phyloP scores from a whole-genome alignment of 2,888 invertebrate genomes.

The Craniophora ligustri region DNA sequence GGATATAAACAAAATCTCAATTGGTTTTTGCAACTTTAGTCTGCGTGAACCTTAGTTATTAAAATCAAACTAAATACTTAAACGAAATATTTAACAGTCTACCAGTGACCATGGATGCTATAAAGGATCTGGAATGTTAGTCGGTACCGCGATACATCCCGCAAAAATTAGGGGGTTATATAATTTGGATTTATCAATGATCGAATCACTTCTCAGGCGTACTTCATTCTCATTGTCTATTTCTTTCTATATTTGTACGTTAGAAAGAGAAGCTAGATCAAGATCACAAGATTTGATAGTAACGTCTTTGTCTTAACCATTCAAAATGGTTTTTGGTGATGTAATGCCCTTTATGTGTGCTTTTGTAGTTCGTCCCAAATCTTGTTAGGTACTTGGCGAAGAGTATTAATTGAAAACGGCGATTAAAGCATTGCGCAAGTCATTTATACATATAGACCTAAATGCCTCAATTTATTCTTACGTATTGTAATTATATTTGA shows the following conservation, averaged over 20 bases:
- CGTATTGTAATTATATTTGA: slow-evolving; percentile 41
- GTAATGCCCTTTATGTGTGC: slow-evolving; percentile 25
- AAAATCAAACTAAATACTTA: too few relatives aligned
- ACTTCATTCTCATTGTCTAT: slow-evolving; percentile 42
- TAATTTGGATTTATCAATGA: slow-evolving; percentile 10
- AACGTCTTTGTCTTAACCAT: slow-evolving; percentile 10
- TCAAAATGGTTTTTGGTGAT: slow-evolving; percentile 7
- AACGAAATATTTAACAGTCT: too few relatives aligned
- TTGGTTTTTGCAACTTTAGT: too few relatives aligned
- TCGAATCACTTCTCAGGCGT: slow-evolving; percentile 42
- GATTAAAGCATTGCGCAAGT: slow-evolving; percentile 38
- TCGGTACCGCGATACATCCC: too few relatives aligned
- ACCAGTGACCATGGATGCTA: too few relatives aligned
- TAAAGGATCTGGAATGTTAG: too few relatives aligned
- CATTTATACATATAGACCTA: slow-evolving; percentile 29
- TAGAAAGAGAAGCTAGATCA: slow-evolving; percentile 16
- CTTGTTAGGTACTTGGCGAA: slow-evolving; percentile 6
- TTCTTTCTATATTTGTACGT: slow-evolving; percentile 1
- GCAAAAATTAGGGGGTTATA: slow-evolving; percentile 5
- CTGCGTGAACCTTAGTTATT: too few relatives aligned
- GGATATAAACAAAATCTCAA: too few relatives aligned
- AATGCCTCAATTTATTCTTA: slow-evolving; percentile 39
- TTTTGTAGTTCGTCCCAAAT: slow-evolving; percentile 21
- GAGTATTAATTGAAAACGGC: slow-evolving; percentile 21
- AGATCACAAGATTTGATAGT: slow-evolving; percentile 11